phyloP scores from a whole-genome alignment of 2,888 invertebrate species.

The Hypena proboscidalis region DNA sequence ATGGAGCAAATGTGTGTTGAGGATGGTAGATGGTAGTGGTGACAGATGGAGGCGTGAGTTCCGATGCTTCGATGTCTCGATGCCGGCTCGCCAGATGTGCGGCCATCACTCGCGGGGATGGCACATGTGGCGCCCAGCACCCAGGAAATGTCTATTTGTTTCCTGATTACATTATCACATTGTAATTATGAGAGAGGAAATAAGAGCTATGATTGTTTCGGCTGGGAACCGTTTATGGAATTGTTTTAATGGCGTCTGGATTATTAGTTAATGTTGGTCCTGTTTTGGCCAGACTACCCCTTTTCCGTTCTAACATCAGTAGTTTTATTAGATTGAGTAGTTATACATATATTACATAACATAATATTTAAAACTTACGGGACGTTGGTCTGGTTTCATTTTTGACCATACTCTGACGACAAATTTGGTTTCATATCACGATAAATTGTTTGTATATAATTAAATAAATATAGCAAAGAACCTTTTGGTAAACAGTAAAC shows the following conservation, averaged over 20 bases:
- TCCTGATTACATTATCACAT: slow-evolving; percentile 59
- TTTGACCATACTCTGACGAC: too few relatives aligned
- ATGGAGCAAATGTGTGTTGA: slow-evolving; percentile 62
- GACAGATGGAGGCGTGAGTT: slow-evolving; percentile 61
- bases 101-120: slow-evolving; percentile 36
- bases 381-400: not conserved
- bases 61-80: slow-evolving; percentile 56
- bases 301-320: too few relatives aligned
- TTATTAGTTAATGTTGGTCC: too few relatives aligned
- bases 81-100: slow-evolving; percentile 67
- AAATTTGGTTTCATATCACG: too few relatives aligned
- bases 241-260: too few relatives aligned
- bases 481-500: too few relatives aligned
- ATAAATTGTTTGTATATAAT: too few relatives aligned
- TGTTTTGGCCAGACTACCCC: too few relatives aligned
- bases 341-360: too few relatives aligned
- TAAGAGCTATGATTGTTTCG: slow-evolving; percentile 22
- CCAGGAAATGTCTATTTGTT: slow-evolving; percentile 64
- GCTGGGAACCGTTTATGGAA: slow-evolving; percentile 4
- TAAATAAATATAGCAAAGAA: too few relatives aligned
- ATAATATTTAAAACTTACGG: too few relatives aligned
- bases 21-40: slow-evolving; percentile 34
- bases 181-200: slow-evolving; percentile 40
- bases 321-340: too few relatives aligned
- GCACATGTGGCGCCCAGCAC: slow-evolving; percentile 55